Percentiles rank a stretch among this genome's conserved stretches.
Evolutionary conservation across 2,113 vertebrate species (phyloP).

Genomic region (Amphiprion ocellaris): DNA sequence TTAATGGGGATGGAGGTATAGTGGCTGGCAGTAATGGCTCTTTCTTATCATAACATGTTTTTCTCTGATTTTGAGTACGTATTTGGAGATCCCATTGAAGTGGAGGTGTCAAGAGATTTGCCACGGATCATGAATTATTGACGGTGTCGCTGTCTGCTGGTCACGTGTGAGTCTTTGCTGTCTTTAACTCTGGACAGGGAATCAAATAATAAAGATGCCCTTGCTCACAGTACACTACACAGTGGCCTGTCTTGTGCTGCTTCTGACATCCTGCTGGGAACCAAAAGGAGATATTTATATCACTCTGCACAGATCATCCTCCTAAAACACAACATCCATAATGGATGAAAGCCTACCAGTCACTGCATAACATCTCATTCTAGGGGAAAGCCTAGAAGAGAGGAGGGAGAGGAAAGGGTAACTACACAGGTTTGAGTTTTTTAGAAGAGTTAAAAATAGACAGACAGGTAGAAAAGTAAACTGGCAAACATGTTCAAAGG

Average conservation of each 20-base stretch:
- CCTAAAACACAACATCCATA: slow-evolving; percentile 78
- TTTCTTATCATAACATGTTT: background rate
- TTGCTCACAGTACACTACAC: slow-evolving; percentile 27
- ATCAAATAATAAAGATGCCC: slow-evolving; percentile 71
- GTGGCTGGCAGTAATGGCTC: background rate
- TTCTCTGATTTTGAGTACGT: slow-evolving; percentile 1
- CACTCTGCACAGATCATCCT: slow-evolving; percentile 67
- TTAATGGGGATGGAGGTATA: slow-evolving; percentile 1
- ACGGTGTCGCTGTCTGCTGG: slow-evolving; percentile 29
- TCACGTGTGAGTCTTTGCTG: slow-evolving; percentile 31
- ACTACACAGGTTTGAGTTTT: background rate
- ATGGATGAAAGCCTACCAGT: slow-evolving; percentile 75
- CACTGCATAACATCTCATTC: slow-evolving; percentile 59
- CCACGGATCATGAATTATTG: slow-evolving; percentile 54
- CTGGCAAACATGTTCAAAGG: slow-evolving; percentile 24
- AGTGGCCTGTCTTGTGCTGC: slow-evolving; percentile 43
- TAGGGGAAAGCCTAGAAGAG: slow-evolving; percentile 38
- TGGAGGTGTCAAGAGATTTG: slow-evolving; percentile 33
- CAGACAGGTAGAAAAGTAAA: slow-evolving; percentile 21
- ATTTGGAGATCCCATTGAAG: slow-evolving; percentile 20
- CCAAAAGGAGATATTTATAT: slow-evolving; percentile 80
- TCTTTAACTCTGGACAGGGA: slow-evolving; percentile 56
- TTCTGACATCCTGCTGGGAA: slow-evolving; percentile 61
- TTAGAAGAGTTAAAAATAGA: slow-evolving; percentile 26
- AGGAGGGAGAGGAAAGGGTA: slow-evolving; percentile 5